These are phyloP conservation scores for Patagioenas fasciata DNA, from an alignment of 2,113 vertebrate species.

Conservation along the genomic window DNA sequence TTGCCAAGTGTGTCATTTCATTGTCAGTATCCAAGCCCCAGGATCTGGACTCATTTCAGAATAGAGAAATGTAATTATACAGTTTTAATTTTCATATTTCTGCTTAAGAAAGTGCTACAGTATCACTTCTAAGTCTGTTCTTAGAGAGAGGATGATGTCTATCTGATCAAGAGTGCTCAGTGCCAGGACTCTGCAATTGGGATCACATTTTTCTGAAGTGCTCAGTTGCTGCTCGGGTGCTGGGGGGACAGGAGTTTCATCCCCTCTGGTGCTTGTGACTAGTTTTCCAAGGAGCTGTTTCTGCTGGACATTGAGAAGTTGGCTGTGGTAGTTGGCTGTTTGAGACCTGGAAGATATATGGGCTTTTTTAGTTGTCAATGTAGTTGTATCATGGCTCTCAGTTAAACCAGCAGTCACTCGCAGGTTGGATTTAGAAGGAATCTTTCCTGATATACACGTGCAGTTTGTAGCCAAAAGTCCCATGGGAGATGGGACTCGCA, in stretches of 20 bases:
- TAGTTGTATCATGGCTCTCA: fast-evolving
- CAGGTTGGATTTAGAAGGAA: not conserved
- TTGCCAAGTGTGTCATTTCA: not conserved
- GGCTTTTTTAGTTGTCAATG: not conserved
- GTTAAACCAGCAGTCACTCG: not conserved
- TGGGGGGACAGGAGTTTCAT: not conserved
- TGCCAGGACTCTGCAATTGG: not conserved
- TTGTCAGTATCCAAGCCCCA: not conserved
- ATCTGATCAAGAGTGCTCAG: not conserved
- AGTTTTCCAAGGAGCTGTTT: not conserved
- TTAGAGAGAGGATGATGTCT: not conserved
- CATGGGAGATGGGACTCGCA: not conserved
- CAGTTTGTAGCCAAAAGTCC: not conserved
- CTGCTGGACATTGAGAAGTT: not conserved
- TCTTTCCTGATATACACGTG: not conserved
- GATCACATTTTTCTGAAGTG: not conserved
- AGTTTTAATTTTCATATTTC: not conserved
- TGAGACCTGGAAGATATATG: not conserved
- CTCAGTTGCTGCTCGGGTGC: not conserved
- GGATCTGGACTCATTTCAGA: not conserved
- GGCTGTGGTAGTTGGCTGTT: not conserved
- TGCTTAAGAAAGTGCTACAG: not conserved
- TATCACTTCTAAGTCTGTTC: not conserved
- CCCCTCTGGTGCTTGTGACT: not conserved
- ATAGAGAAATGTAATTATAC: not conserved